These are phyloP conservation scores for Pomacea maculata DNA, from an alignment of 1,140 invertebrate species.

Conservation along the genomic window DNA sequence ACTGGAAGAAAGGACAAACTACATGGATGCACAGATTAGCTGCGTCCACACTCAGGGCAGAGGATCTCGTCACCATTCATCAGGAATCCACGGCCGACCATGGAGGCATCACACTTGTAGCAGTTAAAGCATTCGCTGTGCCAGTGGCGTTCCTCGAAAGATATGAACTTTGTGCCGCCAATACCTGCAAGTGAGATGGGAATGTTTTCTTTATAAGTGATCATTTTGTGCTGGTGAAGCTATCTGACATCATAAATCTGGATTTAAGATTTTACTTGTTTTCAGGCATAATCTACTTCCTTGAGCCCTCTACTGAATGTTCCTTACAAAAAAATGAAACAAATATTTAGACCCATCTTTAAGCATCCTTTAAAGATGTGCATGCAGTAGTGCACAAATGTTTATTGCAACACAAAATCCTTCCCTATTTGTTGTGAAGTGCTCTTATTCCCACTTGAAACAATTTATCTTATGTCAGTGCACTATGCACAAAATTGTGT, in stretches of 20 bases:
- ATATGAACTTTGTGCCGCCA: slow-evolving; percentile 96
- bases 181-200: slow-evolving; percentile 51
- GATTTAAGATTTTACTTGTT: neutral
- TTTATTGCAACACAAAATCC: no score
- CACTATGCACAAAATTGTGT: no score
- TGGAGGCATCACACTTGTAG: slow-evolving; percentile 89
- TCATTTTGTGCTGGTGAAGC: neutral
- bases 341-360: no score
- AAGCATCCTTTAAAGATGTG: no score
- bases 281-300: neutral
- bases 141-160: slow-evolving; percentile 99
- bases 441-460: no score
- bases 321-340: neutral
- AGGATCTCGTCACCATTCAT: slow-evolving; percentile 96
- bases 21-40: slow-evolving; percentile 14
- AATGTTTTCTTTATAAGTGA: neutral
- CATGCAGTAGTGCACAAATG: no score
- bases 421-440: no score
- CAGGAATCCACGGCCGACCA: slow-evolving; percentile 98
- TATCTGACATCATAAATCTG: neutral
- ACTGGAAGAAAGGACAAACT: neutral
- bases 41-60: slow-evolving; percentile 93
- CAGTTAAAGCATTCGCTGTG: slow-evolving; percentile 99
- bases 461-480: no score
- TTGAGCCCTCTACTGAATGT: neutral